phyloP scores from a whole-genome alignment of 1,140 invertebrate species.

The Drosophila lacertosa region DNA sequence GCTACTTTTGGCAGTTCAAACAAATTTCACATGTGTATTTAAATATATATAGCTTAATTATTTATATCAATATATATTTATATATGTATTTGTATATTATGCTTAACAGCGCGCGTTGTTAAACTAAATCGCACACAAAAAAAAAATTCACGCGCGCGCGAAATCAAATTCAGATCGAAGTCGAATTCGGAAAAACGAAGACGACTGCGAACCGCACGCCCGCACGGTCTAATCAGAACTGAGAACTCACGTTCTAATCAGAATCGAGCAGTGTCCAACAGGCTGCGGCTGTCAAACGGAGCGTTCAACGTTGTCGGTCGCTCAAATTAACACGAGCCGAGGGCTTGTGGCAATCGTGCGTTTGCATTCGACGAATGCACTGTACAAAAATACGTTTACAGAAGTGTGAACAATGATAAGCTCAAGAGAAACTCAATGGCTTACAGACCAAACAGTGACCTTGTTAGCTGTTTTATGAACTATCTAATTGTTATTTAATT shows the following conservation, averaged over 20 bases:
- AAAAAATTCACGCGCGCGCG: constrained; percentile 43
- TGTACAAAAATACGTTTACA: not conserved
- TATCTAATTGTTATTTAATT: no score
- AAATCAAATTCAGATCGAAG: constrained; percentile 41
- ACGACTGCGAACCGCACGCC: constrained; percentile 48
- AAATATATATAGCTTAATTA: constrained; percentile 43
- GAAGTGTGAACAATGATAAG: no score
- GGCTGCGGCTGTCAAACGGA: constrained; percentile 41
- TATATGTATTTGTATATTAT: constrained; percentile 44
- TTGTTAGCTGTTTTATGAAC: no score
- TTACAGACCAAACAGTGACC: no score
- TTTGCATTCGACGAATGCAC: constrained; percentile 4
- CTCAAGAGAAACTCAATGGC: no score
- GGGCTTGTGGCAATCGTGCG: constrained; percentile 9
- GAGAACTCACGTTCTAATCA: constrained; percentile 52
- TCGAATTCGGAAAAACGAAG: constrained; percentile 29
- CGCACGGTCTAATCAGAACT: constrained; percentile 73
- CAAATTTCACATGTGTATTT: constrained; percentile 45
- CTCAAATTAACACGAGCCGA: constrained; percentile 12
- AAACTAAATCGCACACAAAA: constrained; percentile 47
- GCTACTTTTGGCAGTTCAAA: constrained; percentile 14
- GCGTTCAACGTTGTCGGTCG: constrained; percentile 25
- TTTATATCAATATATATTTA: constrained; percentile 54
- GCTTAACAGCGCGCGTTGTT: constrained; percentile 51
- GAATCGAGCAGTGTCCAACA: constrained; percentile 59